A percentile compares a stretch with the other conserved stretches of the same genome.
Conservation (phyloP, 1,140 invertebrate species). For the Amyelois transitella region DNA sequence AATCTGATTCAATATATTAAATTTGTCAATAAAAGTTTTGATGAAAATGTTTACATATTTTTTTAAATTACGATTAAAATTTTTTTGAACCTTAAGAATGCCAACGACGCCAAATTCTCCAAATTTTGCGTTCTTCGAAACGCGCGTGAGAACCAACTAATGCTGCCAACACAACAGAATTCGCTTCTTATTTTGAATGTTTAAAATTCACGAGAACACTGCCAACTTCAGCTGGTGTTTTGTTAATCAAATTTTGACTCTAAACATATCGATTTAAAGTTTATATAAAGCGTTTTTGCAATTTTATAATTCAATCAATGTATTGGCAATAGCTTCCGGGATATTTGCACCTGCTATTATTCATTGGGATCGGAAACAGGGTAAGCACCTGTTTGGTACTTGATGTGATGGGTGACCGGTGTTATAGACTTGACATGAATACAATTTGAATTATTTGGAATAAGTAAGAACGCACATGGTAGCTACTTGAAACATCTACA, state of each 20-base stretch:
- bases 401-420: background rate
- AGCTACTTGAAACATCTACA: too few relatives aligned
- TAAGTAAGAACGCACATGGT: too few relatives aligned
- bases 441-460: background rate
- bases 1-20: too few relatives aligned
- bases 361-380: background rate
- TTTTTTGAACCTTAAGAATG: too few relatives aligned
- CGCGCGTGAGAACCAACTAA: background rate
- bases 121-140: background rate
- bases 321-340: background rate
- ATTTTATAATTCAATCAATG: background rate
- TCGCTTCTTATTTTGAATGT: background rate
- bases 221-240: background rate
- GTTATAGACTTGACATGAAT: background rate
- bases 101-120: too few relatives aligned
- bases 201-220: background rate
- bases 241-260: background rate
- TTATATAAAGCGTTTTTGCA: background rate
- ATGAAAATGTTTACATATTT: too few relatives aligned
- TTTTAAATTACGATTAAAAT: too few relatives aligned
- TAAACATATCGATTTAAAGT: background rate
- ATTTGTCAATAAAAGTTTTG: too few relatives aligned
- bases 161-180: background rate
- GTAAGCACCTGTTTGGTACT: background rate
- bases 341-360: background rate